Evolutionary conservation across 37 sponge, comb jelly and placozoan species (phyloP).

Genomic region (Theonella swinhoei): DNA sequence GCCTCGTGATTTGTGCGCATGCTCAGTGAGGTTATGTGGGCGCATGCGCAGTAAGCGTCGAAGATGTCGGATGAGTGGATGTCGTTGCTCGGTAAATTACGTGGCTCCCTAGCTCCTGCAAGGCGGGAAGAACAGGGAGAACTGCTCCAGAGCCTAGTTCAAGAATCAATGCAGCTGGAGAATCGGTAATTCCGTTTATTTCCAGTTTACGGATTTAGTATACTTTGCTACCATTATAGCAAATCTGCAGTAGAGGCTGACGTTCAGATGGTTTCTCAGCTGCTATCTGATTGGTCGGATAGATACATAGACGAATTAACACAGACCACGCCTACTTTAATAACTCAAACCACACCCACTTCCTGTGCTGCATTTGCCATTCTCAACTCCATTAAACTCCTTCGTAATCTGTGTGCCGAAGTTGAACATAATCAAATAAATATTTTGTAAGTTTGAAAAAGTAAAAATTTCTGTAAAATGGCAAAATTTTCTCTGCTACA

Average conservation of each 20-base stretch:
- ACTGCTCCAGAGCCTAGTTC: background rate
- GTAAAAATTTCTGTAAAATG: background rate
- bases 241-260: background rate
- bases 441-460: conserved; percentile 25
- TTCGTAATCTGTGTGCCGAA: conserved; percentile 58
- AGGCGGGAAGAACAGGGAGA: background rate
- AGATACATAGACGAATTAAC: background rate
- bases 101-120: background rate
- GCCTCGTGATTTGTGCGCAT: background rate
- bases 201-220: too few species aligned
- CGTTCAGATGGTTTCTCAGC: background rate
- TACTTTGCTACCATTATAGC: too few species aligned
- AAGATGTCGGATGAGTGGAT: background rate
- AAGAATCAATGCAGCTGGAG: background rate
- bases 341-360: background rate
- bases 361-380: too few species aligned
- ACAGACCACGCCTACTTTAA: too few species aligned
- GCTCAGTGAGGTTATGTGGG: background rate
- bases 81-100: background rate
- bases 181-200: background rate
- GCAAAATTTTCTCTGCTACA: background rate
- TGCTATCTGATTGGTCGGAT: background rate
- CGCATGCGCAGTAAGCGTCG: background rate
- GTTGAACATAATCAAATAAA: conserved; percentile 34
- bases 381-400: conserved; percentile 28